Evolutionary conservation across 2,797 vertebrate species (phyloP).

Genomic region (Cygnus olor): DNA sequence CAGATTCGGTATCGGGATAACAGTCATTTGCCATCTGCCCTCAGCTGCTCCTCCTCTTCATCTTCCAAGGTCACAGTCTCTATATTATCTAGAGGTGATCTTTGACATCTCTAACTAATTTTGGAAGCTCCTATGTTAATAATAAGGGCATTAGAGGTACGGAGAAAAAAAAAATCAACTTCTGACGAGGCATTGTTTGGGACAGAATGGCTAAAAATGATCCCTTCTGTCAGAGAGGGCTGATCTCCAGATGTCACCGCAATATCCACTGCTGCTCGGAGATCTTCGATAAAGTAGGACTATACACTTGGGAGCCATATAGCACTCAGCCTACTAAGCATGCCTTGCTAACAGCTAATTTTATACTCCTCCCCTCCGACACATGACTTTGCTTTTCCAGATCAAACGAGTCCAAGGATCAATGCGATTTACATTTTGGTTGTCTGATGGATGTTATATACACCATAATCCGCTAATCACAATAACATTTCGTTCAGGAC

Average conservation of each 20-base stretch:
- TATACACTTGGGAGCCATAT: not conserved
- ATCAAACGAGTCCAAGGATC: not conserved
- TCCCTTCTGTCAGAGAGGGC: constrained; percentile 45
- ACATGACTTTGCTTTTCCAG: not conserved
- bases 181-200: constrained; percentile 42
- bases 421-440: fast-evolving
- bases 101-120: constrained; percentile 72
- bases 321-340: not conserved
- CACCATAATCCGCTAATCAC: fast-evolving
- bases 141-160: constrained; percentile 64
- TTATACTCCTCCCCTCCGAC: not conserved
- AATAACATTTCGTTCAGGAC: not conserved
- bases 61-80: constrained; percentile 56
- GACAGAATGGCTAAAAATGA: constrained; percentile 47
- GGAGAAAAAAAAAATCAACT: not conserved
- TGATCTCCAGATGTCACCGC: constrained; percentile 70
- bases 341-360: not conserved
- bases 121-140: constrained; percentile 62
- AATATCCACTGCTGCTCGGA: not conserved
- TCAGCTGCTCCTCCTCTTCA: constrained; percentile 47
- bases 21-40: constrained; percentile 71
- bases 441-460: not conserved
- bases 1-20: constrained; percentile 28
- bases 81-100: constrained; percentile 53
- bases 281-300: constrained; percentile 26